phyloP scores from a whole-genome alignment of 2,888 invertebrate species.

The Oeneis ivallda region DNA sequence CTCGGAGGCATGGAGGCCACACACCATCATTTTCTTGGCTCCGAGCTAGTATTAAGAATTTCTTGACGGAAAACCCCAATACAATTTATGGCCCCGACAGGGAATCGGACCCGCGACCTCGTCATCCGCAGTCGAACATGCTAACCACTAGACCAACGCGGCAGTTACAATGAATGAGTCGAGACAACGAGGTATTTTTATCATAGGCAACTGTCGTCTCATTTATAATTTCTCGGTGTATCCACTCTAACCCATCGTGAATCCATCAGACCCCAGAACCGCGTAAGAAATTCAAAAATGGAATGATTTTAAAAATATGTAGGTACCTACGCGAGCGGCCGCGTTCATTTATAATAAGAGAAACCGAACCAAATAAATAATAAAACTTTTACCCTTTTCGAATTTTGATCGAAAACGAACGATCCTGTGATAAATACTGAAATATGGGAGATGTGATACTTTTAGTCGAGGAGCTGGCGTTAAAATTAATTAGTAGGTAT shows the following conservation, averaged over 20 bases:
- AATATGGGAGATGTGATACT: conserved; percentile 75
- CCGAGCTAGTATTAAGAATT: too few relatives aligned
- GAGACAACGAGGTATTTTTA: too few relatives aligned
- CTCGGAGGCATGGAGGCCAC: too few relatives aligned
- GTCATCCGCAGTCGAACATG: too few relatives aligned
- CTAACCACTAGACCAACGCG: too few relatives aligned
- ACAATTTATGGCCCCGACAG: too few relatives aligned
- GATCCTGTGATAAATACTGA: conserved; percentile 80
- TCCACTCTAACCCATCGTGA: conserved; percentile 11
- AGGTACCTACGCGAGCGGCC: conserved; percentile 48
- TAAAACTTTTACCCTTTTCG: conserved; percentile 55
- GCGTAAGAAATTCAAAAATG: conserved; percentile 58
- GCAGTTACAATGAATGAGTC: too few relatives aligned
- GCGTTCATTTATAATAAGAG: conserved; percentile 74
- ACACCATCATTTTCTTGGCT: too few relatives aligned
- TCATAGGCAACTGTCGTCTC: too few relatives aligned
- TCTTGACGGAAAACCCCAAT: too few relatives aligned
- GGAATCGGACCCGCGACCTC: too few relatives aligned
- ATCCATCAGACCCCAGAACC: conserved; percentile 32
- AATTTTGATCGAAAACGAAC: conserved; percentile 77
- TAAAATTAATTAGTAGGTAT: too few relatives aligned
- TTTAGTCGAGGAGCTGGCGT: conserved; percentile 39
- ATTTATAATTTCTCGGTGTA: not conserved
- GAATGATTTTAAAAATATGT: conserved; percentile 64
- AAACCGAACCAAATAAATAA: conserved; percentile 53